A percentile compares a stretch with the other conserved stretches of the same genome.
phyloP scores from a whole-genome alignment of 2,113 vertebrate species.

The Urocitellus parryii region DNA sequence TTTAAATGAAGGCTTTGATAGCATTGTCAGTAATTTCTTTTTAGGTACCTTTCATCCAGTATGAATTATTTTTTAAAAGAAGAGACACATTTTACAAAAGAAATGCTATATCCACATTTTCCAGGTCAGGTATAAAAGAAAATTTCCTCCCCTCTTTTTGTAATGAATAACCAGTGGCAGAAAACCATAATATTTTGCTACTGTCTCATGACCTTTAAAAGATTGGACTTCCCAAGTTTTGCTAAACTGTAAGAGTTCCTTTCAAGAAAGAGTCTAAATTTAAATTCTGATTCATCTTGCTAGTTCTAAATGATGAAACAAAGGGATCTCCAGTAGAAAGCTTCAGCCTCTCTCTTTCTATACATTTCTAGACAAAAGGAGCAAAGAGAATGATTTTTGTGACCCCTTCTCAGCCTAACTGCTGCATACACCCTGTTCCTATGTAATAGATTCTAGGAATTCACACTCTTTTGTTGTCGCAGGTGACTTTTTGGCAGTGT shows the following conservation, averaged over 20 bases:
- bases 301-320: background rate
- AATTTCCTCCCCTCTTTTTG: constrained; percentile 41
- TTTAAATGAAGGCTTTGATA: constrained; percentile 57
- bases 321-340: background rate
- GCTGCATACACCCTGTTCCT: background rate
- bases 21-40: constrained; percentile 7
- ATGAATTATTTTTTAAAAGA: constrained; percentile 43
- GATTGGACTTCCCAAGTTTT: constrained; percentile 55
- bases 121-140: constrained; percentile 14
- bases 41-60: constrained; percentile 39
- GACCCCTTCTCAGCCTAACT: background rate
- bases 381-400: background rate
- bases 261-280: constrained; percentile 37
- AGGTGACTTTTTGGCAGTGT: background rate
- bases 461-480: background rate
- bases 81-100: constrained; percentile 37
- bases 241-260: constrained; percentile 68
- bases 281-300: background rate
- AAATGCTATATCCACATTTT: constrained; percentile 25
- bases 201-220: constrained; percentile 64
- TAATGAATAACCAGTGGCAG: constrained; percentile 59
- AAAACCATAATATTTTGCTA: constrained; percentile 45
- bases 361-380: background rate
- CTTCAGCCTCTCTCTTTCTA: background rate
- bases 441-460: background rate